phyloP scores from a whole-genome alignment of 2,797 vertebrate species.

The Cryptoprocta ferox region DNA sequence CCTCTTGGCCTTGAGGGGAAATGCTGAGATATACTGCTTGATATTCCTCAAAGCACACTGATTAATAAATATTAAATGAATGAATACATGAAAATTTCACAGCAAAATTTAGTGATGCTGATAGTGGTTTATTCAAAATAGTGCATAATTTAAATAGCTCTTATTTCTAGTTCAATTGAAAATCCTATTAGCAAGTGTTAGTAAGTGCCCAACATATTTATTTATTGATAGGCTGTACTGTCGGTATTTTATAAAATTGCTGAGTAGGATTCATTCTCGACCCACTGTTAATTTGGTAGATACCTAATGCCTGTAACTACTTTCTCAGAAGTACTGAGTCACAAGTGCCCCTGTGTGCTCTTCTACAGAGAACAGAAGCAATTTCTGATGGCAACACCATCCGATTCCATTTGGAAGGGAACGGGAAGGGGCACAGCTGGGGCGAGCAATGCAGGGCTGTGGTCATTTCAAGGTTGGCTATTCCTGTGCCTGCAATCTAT shows the following conservation, averaged over 20 bases:
- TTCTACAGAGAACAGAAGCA: not conserved
- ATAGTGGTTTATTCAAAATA: slow-evolving; percentile 43
- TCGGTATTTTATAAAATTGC: not conserved
- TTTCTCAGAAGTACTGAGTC: not conserved
- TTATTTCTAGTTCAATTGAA: slow-evolving; percentile 54
- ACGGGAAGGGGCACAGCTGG: no score
- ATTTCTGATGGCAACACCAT: not conserved
- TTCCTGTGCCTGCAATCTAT: not conserved
- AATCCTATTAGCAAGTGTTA: slow-evolving; percentile 56
- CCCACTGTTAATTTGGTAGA: not conserved
- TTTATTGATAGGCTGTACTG: not conserved
- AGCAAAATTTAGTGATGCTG: slow-evolving; percentile 13
- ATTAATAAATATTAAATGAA: slow-evolving; percentile 52
- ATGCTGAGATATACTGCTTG: not conserved
- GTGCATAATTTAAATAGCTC: slow-evolving; percentile 48
- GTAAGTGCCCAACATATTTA: slow-evolving; percentile 22
- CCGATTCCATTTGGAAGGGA: not conserved
- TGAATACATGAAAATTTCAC: not conserved
- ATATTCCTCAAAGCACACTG: not conserved
- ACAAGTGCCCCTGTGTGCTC: not conserved
- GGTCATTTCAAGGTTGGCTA: not conserved
- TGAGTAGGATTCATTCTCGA: slow-evolving; percentile 32
- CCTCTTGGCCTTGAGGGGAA: not conserved
- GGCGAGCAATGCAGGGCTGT: accelerated
- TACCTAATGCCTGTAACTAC: not conserved